Conservation (phyloP, 2,797 vertebrate species). For the Corythornis leucogaster region DNA sequence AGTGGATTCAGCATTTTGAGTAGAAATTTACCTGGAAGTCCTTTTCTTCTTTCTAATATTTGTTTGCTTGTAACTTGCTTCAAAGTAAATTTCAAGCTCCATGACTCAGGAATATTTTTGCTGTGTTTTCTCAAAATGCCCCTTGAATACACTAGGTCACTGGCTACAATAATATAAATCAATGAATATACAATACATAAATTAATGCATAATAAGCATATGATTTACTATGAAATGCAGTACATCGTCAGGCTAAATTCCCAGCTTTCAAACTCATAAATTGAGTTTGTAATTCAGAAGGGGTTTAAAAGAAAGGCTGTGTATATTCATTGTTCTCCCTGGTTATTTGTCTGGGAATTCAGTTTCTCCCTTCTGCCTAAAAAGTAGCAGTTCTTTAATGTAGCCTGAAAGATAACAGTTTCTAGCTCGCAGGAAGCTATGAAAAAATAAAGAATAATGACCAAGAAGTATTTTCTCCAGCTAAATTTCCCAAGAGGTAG, state of each 20-base stretch:
- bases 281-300: constrained; percentile 23
- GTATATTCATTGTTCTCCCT: constrained; percentile 34
- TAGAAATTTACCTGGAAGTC: not conserved
- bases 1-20: not conserved
- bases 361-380: constrained; percentile 10
- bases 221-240: not conserved
- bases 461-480: constrained; percentile 19
- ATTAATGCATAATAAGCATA: constrained; percentile 8
- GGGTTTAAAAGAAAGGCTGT: constrained; percentile 10
- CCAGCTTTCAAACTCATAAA: constrained; percentile 21
- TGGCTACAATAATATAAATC: not conserved
- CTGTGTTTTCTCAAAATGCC: not conserved
- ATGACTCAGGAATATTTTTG: not conserved
- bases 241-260: not conserved
- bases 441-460: constrained; percentile 51
- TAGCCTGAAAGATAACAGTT: constrained; percentile 31
- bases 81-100: not conserved
- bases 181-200: not conserved
- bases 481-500: constrained; percentile 20
- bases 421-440: not conserved
- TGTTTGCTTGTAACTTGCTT: not conserved
- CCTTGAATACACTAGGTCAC: not conserved
- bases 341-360: constrained; percentile 57
- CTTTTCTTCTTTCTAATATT: not conserved
- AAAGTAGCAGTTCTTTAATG: constrained; percentile 41